Evolutionary conservation across 2,888 invertebrate species (phyloP), one percentile per base, ranked within the genome.

Genomic region (Antheraea yamamai): DNA sequence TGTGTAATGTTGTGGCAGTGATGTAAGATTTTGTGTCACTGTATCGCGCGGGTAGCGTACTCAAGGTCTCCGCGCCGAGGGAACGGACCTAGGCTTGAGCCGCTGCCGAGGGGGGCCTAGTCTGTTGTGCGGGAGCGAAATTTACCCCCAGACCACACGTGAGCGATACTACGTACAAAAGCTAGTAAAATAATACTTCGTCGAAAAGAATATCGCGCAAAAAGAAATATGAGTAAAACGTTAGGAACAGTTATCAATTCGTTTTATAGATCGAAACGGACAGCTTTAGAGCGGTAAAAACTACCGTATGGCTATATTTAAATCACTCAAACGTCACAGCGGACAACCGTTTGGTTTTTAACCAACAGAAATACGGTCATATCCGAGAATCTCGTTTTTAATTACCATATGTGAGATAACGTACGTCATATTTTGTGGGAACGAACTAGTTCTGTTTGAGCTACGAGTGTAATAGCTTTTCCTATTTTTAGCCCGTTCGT

Each of bases 281-380:
- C 73, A 75, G n/a, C 64, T 73, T 73, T 61, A 73, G 35, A 64
- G 73, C 39, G 35, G 52, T 55, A 30, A 47, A 6, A 72, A 72
- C 71, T 68, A 68, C 55, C 75, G 26, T 70, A 75, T 76, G 74
- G 74, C 26, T 30, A 61, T 72, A 66, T 74, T 70, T 76, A 76
- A 73, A 73, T 76, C 76, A 76, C 47, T 74, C 73, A 74, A 35
- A 64, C 76, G 76, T 76, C 76, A 76, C 74, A 74, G 23, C 70
- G 70, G 70, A 39, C 39, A 39, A 70, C 39, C 70, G 70, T 39
- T 70, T 70, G 70, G 70, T 70, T 70, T 70, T 66, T n/a, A 70
- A 70, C 70, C 39, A 20, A 39, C n/a, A 70, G n/a, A 70, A 20
- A 70, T 70, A 39, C 70, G 70, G 70, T 70, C 39, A 70, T 39